These are phyloP conservation scores for Meta bourneti DNA, from an alignment of 2,888 invertebrate species.

Conservation along the genomic window DNA sequence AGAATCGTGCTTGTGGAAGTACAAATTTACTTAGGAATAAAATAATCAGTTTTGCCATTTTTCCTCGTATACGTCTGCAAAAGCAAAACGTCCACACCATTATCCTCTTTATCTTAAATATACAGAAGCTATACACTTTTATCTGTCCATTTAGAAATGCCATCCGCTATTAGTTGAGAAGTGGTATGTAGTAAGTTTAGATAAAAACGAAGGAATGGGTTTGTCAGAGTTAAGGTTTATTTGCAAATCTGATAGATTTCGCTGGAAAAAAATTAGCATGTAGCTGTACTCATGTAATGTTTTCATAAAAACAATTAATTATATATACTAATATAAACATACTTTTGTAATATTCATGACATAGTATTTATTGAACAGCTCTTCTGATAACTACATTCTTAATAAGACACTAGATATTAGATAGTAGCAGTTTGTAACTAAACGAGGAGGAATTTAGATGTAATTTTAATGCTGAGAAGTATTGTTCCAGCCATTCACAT, in stretches of 20 bases:
- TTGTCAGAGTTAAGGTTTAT: too few relatives aligned
- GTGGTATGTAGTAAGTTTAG: too few relatives aligned
- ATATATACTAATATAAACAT: too few relatives aligned
- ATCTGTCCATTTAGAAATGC: slow-evolving; percentile 1
- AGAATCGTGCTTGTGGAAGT: not conserved
- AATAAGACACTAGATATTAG: slow-evolving; percentile 1
- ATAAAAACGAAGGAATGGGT: too few relatives aligned
- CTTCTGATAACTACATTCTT: not conserved
- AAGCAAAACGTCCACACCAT: not conserved
- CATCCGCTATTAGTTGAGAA: not conserved
- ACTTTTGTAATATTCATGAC: slow-evolving; percentile 14
- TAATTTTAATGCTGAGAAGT: slow-evolving; percentile 15
- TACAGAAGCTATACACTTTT: not conserved
- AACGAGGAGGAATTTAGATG: not conserved
- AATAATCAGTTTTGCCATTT: not conserved
- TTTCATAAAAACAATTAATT: too few relatives aligned
- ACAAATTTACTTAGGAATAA: not conserved
- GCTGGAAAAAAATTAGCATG: too few relatives aligned
- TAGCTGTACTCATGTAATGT: too few relatives aligned
- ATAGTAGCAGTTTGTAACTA: not conserved
- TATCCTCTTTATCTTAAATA: too few relatives aligned
- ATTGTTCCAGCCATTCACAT: slow-evolving; percentile 10
- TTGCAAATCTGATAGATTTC: too few relatives aligned
- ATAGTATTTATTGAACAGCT: not conserved
- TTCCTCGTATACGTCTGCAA: not conserved